Percentiles rank a stretch among this genome's conserved stretches.
These are phyloP conservation scores for Tuta absoluta DNA, from an alignment of 2,888 invertebrate genomes.

Conservation along the genomic window DNA sequence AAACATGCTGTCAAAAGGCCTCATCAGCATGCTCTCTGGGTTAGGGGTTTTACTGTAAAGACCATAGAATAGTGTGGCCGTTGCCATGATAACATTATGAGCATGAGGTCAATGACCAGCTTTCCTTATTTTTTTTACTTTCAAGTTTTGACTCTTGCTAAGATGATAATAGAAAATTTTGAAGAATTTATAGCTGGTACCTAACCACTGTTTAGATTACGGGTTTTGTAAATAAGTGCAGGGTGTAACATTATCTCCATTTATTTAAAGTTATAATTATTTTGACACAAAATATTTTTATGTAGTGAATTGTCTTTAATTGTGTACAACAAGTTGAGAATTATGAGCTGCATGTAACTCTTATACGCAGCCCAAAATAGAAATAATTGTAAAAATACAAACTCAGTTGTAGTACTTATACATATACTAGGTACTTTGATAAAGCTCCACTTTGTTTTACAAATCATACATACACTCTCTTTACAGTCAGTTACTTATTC, in stretches of 20 bases:
- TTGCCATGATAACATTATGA: too few species aligned
- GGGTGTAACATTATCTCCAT: slow-evolving; percentile 66
- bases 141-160: too few species aligned
- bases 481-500: slow-evolving; percentile 72
- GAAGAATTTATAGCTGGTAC: too few species aligned
- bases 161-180: background rate
- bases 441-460: slow-evolving; percentile 81
- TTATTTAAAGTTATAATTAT: slow-evolving; percentile 76
- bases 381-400: slow-evolving; percentile 80
- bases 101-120: too few species aligned
- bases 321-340: slow-evolving; percentile 70
- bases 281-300: slow-evolving; percentile 67
- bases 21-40: too few species aligned
- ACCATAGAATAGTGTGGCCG: too few species aligned
- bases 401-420: slow-evolving; percentile 68
- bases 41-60: too few species aligned
- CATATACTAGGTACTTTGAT: slow-evolving; percentile 79
- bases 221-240: slow-evolving; percentile 37
- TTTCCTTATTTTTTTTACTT: too few species aligned
- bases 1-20: too few species aligned
- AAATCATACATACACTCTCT: slow-evolving; percentile 79
- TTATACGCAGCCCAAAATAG: slow-evolving; percentile 54
- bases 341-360: slow-evolving; percentile 51
- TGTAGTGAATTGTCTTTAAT: slow-evolving; percentile 61
- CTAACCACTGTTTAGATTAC: background rate